Evolutionary conservation across 1,140 invertebrate genomes (phyloP), one percentile per base, ranked within the genome.

Genomic region (Trachymyrmex septentrionalis): DNA sequence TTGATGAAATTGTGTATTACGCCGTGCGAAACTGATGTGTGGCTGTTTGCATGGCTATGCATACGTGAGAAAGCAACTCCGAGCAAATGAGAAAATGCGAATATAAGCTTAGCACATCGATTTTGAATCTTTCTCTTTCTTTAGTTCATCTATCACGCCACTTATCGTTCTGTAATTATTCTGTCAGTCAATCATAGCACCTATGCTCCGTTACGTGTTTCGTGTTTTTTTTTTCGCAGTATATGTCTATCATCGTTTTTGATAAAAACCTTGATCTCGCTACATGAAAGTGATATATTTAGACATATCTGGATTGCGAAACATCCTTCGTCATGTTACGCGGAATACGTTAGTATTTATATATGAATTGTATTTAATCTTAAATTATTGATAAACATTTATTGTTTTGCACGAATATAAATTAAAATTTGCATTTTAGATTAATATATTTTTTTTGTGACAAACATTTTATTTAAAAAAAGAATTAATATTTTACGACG

Each of bases 91-190:
- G 24, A 72, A 57, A 81, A 55, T 38, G 21, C n/a, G 63, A 72
- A 82, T 69, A 27, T 38, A 67, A 63, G 55, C 24, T 84, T 21
- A n/a, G 21, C 53, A 19, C n/a, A 59, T 73, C 66, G 38, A 48
- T 61, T 61, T 73, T 38, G 78, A 73, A 84, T 73, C 55, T 73
- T 73, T 50, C 21, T 73, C 44, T 48, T 73, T 30, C 3, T 14
- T 53, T 38, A 27, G 38, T 30, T 57, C 44, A 67, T 44, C 48
- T 34, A 63, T 77, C 64, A 30, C 34, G 38, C 27, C 21, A 9
- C 69, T 88, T 84, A 85, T 78, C 69, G 30, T 55, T n/a, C 72
- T 34, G 55, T 88, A 88, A 88, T 88, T 71, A 84, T 63, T 9
- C 71, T 38, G 87, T 88, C 87, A 34, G 87, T 88, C 87, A 77